These are phyloP conservation scores for Vidua macroura DNA, from an alignment of 2,113 vertebrate species.

Conservation along the genomic window DNA sequence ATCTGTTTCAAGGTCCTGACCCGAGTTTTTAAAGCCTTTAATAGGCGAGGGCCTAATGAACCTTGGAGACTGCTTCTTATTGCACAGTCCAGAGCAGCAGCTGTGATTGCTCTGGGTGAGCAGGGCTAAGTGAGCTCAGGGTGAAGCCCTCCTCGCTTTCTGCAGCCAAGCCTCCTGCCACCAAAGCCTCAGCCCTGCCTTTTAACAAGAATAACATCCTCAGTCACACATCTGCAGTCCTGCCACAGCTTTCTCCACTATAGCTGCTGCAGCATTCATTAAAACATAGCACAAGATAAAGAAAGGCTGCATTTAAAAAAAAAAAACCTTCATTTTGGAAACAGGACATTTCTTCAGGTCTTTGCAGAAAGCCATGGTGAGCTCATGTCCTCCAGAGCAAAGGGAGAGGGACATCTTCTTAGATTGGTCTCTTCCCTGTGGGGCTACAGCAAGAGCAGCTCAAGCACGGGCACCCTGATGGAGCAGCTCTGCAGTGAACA, in stretches of 20 bases:
- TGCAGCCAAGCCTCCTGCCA: not conserved
- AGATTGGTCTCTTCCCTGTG: not conserved
- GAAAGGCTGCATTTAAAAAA: not conserved
- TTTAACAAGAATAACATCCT: not conserved
- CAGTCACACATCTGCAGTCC: not conserved
- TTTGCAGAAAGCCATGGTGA: not conserved
- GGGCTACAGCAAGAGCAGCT: not conserved
- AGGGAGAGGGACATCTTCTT: not conserved
- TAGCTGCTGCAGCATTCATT: not conserved
- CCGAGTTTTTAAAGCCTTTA: slow-evolving; percentile 44
- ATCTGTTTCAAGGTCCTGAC: slow-evolving; percentile 61
- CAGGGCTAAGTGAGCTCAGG: not conserved
- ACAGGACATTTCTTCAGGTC: not conserved
- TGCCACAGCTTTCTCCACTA: not conserved
- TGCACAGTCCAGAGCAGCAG: slow-evolving; percentile 4
- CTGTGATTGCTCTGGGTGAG: not conserved
- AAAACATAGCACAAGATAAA: not conserved
- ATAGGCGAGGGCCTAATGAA: slow-evolving; percentile 50
- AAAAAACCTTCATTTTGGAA: not conserved
- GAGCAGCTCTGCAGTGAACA: not conserved
- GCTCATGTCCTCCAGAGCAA: rapidly evolving
- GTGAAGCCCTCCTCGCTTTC: not conserved
- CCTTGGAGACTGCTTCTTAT: not conserved
- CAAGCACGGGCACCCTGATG: rapidly evolving
- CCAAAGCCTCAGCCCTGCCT: not conserved